Base-by-base conservation (phyloP, 2,888 invertebrate species). In the Lacanobia wlatinum region DNA sequence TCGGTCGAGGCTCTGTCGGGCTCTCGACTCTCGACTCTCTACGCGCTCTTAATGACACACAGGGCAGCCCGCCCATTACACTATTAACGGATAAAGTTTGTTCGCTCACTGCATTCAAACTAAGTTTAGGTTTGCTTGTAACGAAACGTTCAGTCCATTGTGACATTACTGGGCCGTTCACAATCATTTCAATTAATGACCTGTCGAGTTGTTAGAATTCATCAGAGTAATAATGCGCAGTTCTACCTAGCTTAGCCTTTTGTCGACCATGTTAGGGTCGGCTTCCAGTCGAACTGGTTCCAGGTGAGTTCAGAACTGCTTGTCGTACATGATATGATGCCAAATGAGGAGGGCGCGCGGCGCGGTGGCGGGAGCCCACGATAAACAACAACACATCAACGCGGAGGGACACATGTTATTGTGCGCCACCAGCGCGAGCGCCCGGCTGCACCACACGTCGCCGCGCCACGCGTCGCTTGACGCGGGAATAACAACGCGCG, bases 11-110 rank as follows among this genome's bases (percentile, higher is more conserved):
- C 43, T 8, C 40, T 38, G 21, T 60, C 48, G n/a, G 28, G 8
- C 48, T 7, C 28, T 34, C n/a, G n/a, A 5, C 48, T 12, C 28
- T 34, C n/a, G n/a, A 8, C 18, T 16, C 21, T 21, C 21, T 50
- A 21, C 62, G 34, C n/a, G n/a, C 34, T 50, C 6, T n/a, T 34
- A 48, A 14, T 34, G 48, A 48, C 34, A 16, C 21, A 5, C 21
- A 50, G 62, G 48, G 34, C 34, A 34, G n/a, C 34, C 62, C 50
- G 50, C 8, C 16, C 14, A 50, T 34, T 21, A 18, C 48, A 62
- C 61, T 62, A 48, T 48, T 12, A 18, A 34, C 62, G 8, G 28
- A 48, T 62, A n/a, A 62, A 62, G 62, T 34, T 38, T 48, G n/a
- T 50, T 34, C 10, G n/a, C 28, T 18, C 46, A 14, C 62, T 62